Evolutionary conservation across 2,113 vertebrate genomes (phyloP).

Genomic region (Callionymus lyra): DNA sequence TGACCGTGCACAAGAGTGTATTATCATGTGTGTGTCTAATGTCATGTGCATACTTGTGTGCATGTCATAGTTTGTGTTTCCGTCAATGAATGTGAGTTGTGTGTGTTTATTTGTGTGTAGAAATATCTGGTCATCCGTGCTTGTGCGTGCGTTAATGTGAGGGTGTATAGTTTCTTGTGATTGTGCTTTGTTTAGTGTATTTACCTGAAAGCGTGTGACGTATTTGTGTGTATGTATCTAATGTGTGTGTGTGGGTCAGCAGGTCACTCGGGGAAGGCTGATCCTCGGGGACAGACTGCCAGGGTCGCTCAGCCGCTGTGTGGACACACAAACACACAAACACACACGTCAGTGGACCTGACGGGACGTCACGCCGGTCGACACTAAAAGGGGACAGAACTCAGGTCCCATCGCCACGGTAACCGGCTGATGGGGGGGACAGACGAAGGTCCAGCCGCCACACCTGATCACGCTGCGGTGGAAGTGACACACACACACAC

Average conservation of each 20-base stretch:
- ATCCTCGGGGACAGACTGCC: slow-evolving; percentile 60
- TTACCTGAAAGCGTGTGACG: slow-evolving; percentile 6
- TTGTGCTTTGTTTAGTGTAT: too few species aligned
- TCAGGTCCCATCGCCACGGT: slow-evolving; percentile 52
- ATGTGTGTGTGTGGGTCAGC: slow-evolving; percentile 24
- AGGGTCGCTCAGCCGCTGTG: slow-evolving; percentile 59
- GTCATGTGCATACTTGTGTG: too few species aligned
- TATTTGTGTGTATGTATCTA: slow-evolving; percentile 13
- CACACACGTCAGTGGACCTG: slow-evolving; percentile 7
- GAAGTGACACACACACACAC: slow-evolving; percentile 13
- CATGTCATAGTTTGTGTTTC: too few species aligned
- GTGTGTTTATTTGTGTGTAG: too few species aligned
- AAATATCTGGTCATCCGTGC: too few species aligned
- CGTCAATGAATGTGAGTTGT: too few species aligned
- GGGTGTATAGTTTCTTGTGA: too few species aligned
- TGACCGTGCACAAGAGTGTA: too few species aligned
- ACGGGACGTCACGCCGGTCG: slow-evolving; percentile 33
- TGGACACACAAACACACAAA: slow-evolving; percentile 16
- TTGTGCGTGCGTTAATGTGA: too few species aligned
- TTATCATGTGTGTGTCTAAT: too few species aligned
- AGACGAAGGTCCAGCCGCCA: slow-evolving; percentile 49
- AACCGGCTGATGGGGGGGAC: slow-evolving; percentile 55
- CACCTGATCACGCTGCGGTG: slow-evolving; percentile 58
- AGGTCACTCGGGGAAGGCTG: slow-evolving; percentile 48
- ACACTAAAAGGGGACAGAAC: slow-evolving; percentile 62